These are phyloP conservation scores for Marcusenius ussheri DNA, from an alignment of 2,113 vertebrate species.

Conservation along the genomic window DNA sequence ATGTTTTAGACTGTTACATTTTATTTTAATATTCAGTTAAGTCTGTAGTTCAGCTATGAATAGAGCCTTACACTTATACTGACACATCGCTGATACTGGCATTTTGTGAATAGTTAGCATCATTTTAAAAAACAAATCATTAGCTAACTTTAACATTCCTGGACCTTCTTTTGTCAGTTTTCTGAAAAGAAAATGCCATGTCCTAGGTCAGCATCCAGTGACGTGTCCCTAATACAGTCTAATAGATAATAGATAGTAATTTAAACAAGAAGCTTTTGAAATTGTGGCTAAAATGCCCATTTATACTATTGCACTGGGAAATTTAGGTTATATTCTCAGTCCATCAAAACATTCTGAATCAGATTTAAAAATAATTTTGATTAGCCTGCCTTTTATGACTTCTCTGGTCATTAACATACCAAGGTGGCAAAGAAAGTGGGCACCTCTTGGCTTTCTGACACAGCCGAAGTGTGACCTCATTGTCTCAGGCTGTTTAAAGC, in stretches of 20 bases:
- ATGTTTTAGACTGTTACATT: not conserved
- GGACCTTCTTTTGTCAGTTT: not conserved
- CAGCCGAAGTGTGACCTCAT: conserved; percentile 1
- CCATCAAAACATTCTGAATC: not conserved
- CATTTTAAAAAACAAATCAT: not conserved
- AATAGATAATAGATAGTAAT: not conserved
- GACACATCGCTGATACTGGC: not conserved
- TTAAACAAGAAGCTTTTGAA: not conserved
- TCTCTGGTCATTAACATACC: not conserved
- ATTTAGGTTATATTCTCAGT: not conserved
- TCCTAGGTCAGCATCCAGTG: not conserved
- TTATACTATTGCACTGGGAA: not conserved
- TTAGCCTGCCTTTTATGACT: not conserved
- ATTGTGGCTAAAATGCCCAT: not conserved
- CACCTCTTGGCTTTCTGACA: not conserved
- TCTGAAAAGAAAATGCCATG: not conserved
- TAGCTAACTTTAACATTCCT: not conserved
- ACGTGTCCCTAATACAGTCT: not conserved
- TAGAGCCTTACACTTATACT: not conserved
- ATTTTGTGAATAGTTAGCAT: not conserved
- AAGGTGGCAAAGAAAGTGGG: not conserved
- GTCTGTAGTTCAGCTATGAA: not conserved
- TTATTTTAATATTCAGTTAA: not conserved
- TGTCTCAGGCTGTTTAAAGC: not conserved
- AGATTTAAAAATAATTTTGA: not conserved